phyloP scores from a whole-genome alignment of 1,140 invertebrate species.

The Pachyrhynchus sulphureomaculatus region DNA sequence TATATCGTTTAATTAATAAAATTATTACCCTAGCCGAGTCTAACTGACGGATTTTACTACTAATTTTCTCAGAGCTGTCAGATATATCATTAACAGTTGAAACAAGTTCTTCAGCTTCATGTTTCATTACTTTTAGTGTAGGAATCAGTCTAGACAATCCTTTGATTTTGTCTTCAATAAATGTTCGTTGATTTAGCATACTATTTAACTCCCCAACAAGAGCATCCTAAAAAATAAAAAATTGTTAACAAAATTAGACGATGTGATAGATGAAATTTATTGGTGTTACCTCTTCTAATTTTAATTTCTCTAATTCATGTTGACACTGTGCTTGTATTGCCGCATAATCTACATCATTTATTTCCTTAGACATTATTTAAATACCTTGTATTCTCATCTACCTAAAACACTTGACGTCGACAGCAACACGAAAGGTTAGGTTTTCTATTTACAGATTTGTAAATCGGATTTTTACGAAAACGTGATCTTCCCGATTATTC shows the following conservation, averaged over 20 bases:
- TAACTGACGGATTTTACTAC: constrained; percentile 91
- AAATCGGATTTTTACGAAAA: too few relatives aligned
- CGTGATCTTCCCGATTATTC: too few relatives aligned
- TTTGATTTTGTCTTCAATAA: constrained; percentile 68
- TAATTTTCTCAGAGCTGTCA: constrained; percentile 88
- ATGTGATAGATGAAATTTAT: neutral
- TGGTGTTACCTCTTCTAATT: constrained; percentile 41
- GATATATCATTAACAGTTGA: constrained; percentile 86
- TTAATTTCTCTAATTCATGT: constrained; percentile 42
- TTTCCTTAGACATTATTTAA: too few relatives aligned
- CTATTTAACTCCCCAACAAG: constrained; percentile 61
- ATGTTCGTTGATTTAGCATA: constrained; percentile 61
- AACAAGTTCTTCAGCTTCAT: constrained; percentile 75
- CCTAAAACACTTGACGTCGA: too few relatives aligned
- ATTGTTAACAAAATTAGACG: neutral
- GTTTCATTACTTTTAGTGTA: constrained; percentile 66
- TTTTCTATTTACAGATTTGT: too few relatives aligned
- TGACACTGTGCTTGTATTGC: constrained; percentile 25
- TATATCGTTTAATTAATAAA: neutral
- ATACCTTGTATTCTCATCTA: too few relatives aligned
- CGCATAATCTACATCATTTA: constrained; percentile 2
- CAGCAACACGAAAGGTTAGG: too few relatives aligned
- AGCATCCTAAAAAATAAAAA: constrained; percentile 54
- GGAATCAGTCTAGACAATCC: constrained; percentile 65
- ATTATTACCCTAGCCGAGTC: constrained; percentile 86